Conservation (phyloP, 2,113 vertebrate genomes). For the Neotoma lepida region DNA sequence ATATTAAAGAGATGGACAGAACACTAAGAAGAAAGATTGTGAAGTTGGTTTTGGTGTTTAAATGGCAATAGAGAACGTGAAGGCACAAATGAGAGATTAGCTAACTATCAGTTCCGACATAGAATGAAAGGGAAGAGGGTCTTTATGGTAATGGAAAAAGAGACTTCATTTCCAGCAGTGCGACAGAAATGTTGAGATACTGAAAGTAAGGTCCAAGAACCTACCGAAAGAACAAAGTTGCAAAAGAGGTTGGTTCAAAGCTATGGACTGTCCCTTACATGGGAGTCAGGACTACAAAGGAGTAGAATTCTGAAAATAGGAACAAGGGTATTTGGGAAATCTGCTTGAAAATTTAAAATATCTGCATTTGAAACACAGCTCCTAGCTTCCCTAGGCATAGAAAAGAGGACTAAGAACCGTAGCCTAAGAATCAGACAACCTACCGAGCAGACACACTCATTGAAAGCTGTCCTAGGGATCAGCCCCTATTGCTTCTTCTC, state of each 20-base stretch:
- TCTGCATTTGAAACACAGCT: not conserved
- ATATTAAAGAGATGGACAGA: not conserved
- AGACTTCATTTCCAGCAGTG: not conserved
- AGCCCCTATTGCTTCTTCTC: not conserved
- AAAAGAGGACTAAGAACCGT: not conserved
- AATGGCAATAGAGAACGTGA: not conserved
- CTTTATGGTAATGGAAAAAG: not conserved
- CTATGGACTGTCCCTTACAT: not conserved
- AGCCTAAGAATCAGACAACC: not conserved
- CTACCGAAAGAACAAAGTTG: not conserved
- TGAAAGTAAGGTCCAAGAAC: not conserved
- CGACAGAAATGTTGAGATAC: not conserved
- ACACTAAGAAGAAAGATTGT: not conserved
- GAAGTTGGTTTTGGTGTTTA: not conserved
- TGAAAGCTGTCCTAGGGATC: not conserved
- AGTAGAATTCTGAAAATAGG: not conserved
- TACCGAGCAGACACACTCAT: not conserved
- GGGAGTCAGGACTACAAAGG: not conserved
- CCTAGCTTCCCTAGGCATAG: not conserved
- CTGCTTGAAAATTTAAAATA: not conserved
- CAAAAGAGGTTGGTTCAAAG: not conserved
- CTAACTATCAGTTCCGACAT: not conserved
- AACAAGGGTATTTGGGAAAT: not conserved
- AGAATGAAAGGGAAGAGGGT: not conserved
- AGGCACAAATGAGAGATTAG: slow-evolving; percentile 24